Percentiles rank a stretch among this genome's conserved stretches.
Conservation (phyloP, 2,888 invertebrate genomes). For the Lamellibrachia satsuma region DNA sequence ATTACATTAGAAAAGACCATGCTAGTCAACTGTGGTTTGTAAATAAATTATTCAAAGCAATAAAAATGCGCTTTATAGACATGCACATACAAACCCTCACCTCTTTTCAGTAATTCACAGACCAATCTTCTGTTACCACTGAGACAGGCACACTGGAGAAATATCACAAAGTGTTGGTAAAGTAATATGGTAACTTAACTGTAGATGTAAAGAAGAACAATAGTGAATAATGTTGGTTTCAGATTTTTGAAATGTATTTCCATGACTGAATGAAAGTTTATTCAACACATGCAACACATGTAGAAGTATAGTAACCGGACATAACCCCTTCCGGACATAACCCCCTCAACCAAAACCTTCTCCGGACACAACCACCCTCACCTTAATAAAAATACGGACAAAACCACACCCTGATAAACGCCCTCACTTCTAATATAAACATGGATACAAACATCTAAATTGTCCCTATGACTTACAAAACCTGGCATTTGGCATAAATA, state of each 20-base stretch:
- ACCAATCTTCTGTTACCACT: background rate
- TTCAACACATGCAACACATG: background rate
- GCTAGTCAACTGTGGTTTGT: background rate
- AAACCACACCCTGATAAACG: too few relatives aligned
- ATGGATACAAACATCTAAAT: too few relatives aligned
- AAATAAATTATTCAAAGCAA: background rate
- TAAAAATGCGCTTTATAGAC: background rate
- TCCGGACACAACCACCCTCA: too few relatives aligned
- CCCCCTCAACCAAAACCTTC: too few relatives aligned
- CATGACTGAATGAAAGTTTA: background rate
- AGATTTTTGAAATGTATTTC: background rate
- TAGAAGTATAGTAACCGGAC: background rate
- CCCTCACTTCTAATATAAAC: too few relatives aligned
- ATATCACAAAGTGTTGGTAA: background rate
- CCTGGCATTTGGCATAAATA: too few relatives aligned
- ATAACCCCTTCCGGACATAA: too few relatives aligned
- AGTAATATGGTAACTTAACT: background rate
- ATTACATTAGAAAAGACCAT: background rate
- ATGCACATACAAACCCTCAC: background rate
- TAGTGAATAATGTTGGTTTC: background rate
- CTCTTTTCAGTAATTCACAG: background rate
- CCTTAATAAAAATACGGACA: too few relatives aligned
- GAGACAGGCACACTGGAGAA: slow-evolving; percentile 5
- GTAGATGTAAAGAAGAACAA: background rate
- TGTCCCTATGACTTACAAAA: too few relatives aligned